Evolutionary conservation across 2,797 vertebrate species (phyloP).

Genomic region (Mallotus villosus): DNA sequence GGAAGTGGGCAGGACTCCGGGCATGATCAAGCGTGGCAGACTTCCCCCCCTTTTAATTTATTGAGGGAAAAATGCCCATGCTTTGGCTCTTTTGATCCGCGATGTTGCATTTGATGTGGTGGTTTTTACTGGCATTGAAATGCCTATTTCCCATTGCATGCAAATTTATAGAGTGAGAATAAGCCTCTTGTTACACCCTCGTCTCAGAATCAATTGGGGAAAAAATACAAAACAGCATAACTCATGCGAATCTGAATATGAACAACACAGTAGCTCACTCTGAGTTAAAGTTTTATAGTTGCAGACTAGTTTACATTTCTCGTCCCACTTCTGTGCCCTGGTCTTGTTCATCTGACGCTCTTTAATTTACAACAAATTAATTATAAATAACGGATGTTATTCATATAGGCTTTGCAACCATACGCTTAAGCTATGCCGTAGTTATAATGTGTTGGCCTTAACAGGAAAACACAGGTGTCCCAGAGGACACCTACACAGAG

Average conservation of each 20-base stretch:
- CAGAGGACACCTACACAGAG: too few species aligned
- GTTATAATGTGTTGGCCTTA: too few species aligned
- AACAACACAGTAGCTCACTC: background rate
- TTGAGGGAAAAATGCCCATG: slow-evolving; percentile 69
- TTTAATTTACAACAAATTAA: too few species aligned
- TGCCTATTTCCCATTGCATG: slow-evolving; percentile 72
- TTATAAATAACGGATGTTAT: too few species aligned
- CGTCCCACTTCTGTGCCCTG: too few species aligned
- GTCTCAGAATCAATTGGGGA: slow-evolving; percentile 43
- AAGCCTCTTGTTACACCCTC: slow-evolving; percentile 64
- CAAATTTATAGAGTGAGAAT: slow-evolving; percentile 77
- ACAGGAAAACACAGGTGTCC: too few species aligned
- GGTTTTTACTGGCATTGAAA: slow-evolving; percentile 75
- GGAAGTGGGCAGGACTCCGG: slow-evolving; percentile 73
- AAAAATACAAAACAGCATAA: slow-evolving; percentile 43
- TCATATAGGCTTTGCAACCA: too few species aligned
- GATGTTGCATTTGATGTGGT: slow-evolving; percentile 79
- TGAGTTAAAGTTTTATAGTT: background rate
- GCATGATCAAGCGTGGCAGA: slow-evolving; percentile 76
- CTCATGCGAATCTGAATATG: slow-evolving; percentile 9
- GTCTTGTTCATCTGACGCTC: too few species aligned
- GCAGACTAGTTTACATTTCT: too few species aligned
- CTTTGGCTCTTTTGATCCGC: slow-evolving; percentile 76
- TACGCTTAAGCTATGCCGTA: too few species aligned
- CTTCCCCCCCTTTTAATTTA: slow-evolving; percentile 65